Evolutionary conservation across 2,888 invertebrate species (phyloP), one percentile per base, ranked within the genome.

Genomic region (Ophion slaviceki): DNA sequence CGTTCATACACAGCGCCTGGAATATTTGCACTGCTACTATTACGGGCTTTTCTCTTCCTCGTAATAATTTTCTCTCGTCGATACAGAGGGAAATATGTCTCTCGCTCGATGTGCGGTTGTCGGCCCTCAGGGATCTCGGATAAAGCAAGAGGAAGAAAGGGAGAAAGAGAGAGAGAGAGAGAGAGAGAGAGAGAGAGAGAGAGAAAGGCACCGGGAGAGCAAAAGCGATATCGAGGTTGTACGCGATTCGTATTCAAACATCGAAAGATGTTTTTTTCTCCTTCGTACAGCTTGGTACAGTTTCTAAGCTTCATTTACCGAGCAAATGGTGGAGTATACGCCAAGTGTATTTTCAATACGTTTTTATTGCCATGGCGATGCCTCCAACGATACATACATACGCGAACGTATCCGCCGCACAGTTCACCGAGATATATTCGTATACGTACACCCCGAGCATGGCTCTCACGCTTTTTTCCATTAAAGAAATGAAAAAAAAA

Each of bases 341-440:
- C 67, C 85, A 68, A 85, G 85, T 82, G 82, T 66, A 80, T 76
- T 82, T 82, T 85, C 85, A 80, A 85, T 85, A 76, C 80, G 82
- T 72, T 82, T 85, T 82, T 82, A 85, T 85, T 82, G 85, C 85
- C 77, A 72, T 67, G 62, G 62, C 68, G 70, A 47, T 36, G 32
- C 66, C n/a, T 66, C 57, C 40, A 10, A 66, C 45, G 40, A 20
- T 45, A 45, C 3, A 57, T 72, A 61, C 3, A 57, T 67, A 67
- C 57, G 11, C 53, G 53, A 14, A 53, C 10, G 61, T 53, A 36
- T 61, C 47, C 59, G 61, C 47, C 59, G 47, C 4, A 32, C 32
- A 32, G 32, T 32, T 32, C 32, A 32, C 32, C 32, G 32, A 32
- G 32, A 1, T 24, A 24, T 24, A 24, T 24, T 24, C 24, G 24